phyloP scores from a whole-genome alignment of 2,113 vertebrate species.

The Bagarius yarrelli region DNA sequence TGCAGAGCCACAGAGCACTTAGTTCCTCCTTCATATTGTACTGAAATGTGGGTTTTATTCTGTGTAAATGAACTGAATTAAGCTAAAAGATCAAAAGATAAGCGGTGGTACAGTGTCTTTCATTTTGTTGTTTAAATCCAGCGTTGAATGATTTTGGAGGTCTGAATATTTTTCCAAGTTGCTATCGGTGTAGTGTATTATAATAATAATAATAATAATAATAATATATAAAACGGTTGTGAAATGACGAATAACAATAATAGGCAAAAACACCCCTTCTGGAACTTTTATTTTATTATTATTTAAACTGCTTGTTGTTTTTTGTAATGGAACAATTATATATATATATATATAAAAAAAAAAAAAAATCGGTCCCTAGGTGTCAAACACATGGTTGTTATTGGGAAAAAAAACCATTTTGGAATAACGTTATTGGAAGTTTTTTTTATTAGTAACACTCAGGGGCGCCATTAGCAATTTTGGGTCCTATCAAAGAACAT shows the following conservation, averaged over 20 bases:
- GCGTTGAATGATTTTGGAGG: background rate
- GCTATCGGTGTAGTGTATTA: conserved; percentile 73
- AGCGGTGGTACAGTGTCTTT: background rate
- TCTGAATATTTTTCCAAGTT: conserved; percentile 29
- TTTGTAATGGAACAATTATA: conserved; percentile 64
- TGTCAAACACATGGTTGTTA: conserved; percentile 45
- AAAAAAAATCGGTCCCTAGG: conserved; percentile 52
- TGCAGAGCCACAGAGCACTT: background rate
- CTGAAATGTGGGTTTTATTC: too few relatives aligned
- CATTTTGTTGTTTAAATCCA: background rate
- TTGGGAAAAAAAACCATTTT: background rate
- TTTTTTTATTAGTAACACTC: too few relatives aligned
- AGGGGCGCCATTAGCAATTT: too few relatives aligned
- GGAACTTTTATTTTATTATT: conserved; percentile 66
- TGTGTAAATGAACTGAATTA: background rate
- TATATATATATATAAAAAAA: conserved; percentile 16
- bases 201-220: conserved; percentile 53
- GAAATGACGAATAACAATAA: conserved; percentile 72
- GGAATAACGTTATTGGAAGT: too few relatives aligned
- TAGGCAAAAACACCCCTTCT: conserved; percentile 68
- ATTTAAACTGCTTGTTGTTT: conserved; percentile 56
- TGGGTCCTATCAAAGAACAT: too few relatives aligned
- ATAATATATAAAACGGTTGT: conserved; percentile 61
- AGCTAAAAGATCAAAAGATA: background rate
- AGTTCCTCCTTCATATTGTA: background rate